These are phyloP conservation scores for Thunnus albacares DNA, from an alignment of 2,797 vertebrate species.

Conservation along the genomic window DNA sequence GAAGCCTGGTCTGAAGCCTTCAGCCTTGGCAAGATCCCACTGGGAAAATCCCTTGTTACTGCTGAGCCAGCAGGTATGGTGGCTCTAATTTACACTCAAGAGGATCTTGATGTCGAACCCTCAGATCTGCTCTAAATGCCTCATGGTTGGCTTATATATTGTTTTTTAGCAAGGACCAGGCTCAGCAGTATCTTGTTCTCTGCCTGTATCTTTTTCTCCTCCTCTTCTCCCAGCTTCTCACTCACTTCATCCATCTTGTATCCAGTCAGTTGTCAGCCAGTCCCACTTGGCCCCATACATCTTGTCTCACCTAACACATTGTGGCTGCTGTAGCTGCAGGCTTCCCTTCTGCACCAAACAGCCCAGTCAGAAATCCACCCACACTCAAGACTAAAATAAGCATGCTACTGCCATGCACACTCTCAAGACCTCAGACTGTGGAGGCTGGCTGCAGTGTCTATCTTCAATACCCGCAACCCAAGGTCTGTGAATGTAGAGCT, in stretches of 20 bases:
- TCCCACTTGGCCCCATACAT: conserved; percentile 8
- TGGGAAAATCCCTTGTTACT: conserved; percentile 26
- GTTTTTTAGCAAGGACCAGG: conserved; percentile 7
- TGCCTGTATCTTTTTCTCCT: not conserved
- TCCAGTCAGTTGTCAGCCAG: conserved; percentile 35
- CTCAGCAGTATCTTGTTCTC: conserved; percentile 28
- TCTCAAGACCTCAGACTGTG: conserved; percentile 4
- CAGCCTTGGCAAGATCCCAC: conserved; percentile 12
- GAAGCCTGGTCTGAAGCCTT: conserved; percentile 21
- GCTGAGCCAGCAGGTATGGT: conserved; percentile 45
- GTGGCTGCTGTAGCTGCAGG: conserved; percentile 39
- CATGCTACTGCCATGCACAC: not conserved
- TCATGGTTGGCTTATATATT: not conserved
- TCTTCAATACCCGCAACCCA: not conserved
- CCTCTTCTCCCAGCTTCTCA: not conserved
- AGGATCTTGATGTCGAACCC: conserved; percentile 10
- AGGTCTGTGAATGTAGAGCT: conserved; percentile 4
- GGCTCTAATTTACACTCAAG: conserved; percentile 46
- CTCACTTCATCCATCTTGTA: conserved; percentile 23
- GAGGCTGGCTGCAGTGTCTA: conserved; percentile 15
- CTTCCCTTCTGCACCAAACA: conserved; percentile 32
- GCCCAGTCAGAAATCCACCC: conserved; percentile 29
- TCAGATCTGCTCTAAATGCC: conserved; percentile 26
- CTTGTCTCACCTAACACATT: conserved; percentile 39
- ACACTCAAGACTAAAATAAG: conserved; percentile 45